Conservation (phyloP, 2,797 vertebrate genomes). For the Borostomias antarcticus region DNA sequence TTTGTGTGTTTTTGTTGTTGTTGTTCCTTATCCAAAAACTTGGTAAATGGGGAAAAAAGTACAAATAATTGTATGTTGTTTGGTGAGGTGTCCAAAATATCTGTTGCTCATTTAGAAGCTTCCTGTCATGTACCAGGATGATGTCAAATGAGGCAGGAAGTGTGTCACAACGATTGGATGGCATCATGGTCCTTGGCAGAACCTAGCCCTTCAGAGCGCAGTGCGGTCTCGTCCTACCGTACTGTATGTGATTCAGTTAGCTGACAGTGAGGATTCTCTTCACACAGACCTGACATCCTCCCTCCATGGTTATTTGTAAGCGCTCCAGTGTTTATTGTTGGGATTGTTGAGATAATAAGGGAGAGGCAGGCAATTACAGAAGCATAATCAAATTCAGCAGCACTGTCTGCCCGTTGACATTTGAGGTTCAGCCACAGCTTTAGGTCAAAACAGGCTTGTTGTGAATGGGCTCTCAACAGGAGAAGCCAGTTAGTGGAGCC, state of each 20-base stretch:
- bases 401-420: not conserved
- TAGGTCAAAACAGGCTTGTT: not conserved
- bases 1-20: constrained; percentile 49
- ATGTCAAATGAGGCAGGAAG: constrained; percentile 37
- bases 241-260: constrained; percentile 35
- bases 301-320: constrained; percentile 20
- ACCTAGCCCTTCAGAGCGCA: constrained; percentile 23
- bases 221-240: constrained; percentile 14
- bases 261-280: not conserved
- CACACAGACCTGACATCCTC: not conserved
- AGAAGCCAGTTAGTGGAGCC: not conserved
- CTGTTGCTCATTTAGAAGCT: constrained; percentile 37
- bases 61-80: too few species aligned
- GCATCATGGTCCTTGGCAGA: constrained; percentile 42
- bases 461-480: not conserved
- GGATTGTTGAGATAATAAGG: not conserved
- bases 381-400: not conserved
- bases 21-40: constrained; percentile 51
- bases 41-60: too few species aligned
- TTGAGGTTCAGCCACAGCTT: constrained; percentile 11
- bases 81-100: constrained; percentile 49
- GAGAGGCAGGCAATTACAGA: not conserved
- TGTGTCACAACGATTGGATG: constrained; percentile 62
- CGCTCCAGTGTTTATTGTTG: constrained; percentile 14
- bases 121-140: constrained; percentile 38